Evolutionary conservation across 2,888 invertebrate genomes (phyloP), one percentile per base, ranked within the genome.

Genomic region (Drosophila nr. fundita): DNA sequence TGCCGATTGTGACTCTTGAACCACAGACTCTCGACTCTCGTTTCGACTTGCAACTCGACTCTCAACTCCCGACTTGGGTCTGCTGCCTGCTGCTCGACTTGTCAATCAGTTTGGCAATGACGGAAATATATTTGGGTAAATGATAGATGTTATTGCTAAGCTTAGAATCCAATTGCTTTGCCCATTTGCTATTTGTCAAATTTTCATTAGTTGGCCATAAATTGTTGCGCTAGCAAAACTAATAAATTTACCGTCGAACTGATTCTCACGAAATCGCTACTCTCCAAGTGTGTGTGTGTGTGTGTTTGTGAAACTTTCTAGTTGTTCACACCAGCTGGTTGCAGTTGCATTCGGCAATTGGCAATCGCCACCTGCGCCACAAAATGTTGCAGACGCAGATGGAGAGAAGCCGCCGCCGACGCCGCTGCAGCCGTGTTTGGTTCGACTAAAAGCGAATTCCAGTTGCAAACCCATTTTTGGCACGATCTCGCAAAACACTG

Each of bases 381-480:
- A 62, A 61, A 69, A 61, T 64, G 55, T 49, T 69, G 64, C 55
- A 38, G 53, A 63, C 36, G 73, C 29, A 54, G 59, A 67, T 54
- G 60, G 64, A 27, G 40, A 58, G 72, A 36, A 61, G 64, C 29
- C 29, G 36, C 29, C 42, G 49, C 57, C 34, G 69, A 42, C 55
- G 69, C 61, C 55, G 58, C 38, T 61, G 61, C n/a, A n/a, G 57
- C 64, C 59, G 57, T 50, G 48, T 76, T 69, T 73, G 76, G 74
- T 80, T 79, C 18, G 75, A 53, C 90, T 87, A 87, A 87, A 87
- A 90, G 90, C 87, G 87, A 87, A 87, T 87, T 87, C 87, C 87
- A 87, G 87, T 90, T 90, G 90, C 90, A 87, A 87, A 86, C 90
- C 85, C 87, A 87, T 87, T 87, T 87, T 87, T 88, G 87, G 87